Percentiles rank a stretch among this genome's conserved stretches.
phyloP scores from a whole-genome alignment of 1,140 invertebrate genomes.

The Eriosoma lanigerum region DNA sequence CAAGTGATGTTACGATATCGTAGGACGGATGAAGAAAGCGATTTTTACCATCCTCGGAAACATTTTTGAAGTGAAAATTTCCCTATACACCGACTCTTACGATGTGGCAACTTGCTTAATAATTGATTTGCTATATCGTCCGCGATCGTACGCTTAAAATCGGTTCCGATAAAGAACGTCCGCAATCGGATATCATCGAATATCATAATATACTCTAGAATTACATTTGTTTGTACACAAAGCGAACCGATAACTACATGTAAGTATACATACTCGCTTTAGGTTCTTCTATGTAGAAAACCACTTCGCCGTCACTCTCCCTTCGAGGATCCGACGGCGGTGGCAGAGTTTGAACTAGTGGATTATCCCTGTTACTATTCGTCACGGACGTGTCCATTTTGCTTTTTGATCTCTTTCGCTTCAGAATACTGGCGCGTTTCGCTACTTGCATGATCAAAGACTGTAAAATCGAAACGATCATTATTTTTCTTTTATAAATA shows the following conservation, averaged over 20 bases:
- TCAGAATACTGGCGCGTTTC: slow-evolving; percentile 72
- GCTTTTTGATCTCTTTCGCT: slow-evolving; percentile 69
- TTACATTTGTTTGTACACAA: too few species aligned
- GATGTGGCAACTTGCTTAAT: too few species aligned
- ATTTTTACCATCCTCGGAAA: too few species aligned
- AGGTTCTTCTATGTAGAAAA: slow-evolving; percentile 71
- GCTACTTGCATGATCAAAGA: slow-evolving; percentile 72
- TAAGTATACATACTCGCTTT: slow-evolving; percentile 61
- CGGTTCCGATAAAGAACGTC: too few species aligned
- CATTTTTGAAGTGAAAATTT: too few species aligned
- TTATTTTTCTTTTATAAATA: not conserved
- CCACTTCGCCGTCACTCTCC: slow-evolving; percentile 69
- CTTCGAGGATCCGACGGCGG: slow-evolving; percentile 52
- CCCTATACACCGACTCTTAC: too few species aligned
- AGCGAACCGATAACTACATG: not conserved
- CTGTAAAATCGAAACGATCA: slow-evolving; percentile 56
- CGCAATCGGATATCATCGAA: too few species aligned
- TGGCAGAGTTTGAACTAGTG: slow-evolving; percentile 55
- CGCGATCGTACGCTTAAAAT: too few species aligned
- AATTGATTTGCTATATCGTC: too few species aligned
- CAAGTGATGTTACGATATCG: too few species aligned
- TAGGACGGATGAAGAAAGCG: too few species aligned
- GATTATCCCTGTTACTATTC: slow-evolving; percentile 37
- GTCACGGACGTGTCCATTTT: slow-evolving; percentile 64
- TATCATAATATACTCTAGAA: too few species aligned